Evolutionary conservation across 2,888 invertebrate species (phyloP).

Genomic region (Macrosiphum euphorbiae): DNA sequence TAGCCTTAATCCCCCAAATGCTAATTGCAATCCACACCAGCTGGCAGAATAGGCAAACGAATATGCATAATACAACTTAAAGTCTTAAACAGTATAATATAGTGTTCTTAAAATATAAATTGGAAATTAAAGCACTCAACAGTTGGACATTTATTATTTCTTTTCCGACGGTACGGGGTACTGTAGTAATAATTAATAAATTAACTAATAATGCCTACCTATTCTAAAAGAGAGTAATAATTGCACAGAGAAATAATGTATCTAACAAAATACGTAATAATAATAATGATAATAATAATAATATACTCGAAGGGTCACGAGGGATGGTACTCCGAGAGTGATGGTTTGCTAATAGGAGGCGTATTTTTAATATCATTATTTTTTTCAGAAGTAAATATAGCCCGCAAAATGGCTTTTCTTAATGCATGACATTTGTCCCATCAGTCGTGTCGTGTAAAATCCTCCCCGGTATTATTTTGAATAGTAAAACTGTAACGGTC

Average conservation of each 20-base stretch:
- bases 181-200: neutral
- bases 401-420: neutral
- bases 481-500: neutral
- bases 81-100: neutral
- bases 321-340: neutral
- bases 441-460: neutral
- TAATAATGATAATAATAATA: constrained; percentile 14
- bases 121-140: neutral
- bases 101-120: neutral
- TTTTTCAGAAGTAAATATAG: constrained; percentile 3
- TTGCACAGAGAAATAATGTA: constrained; percentile 7
- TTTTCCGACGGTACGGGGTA: neutral
- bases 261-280: neutral
- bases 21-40: constrained; percentile 15
- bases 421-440: neutral
- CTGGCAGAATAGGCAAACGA: neutral
- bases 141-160: neutral
- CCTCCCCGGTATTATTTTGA: neutral
- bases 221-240: constrained; percentile 24
- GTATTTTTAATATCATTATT: neutral
- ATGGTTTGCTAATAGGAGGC: constrained; percentile 13
- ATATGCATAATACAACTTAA: constrained; percentile 13
- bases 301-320: neutral
- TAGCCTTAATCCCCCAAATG: constrained; percentile 8
- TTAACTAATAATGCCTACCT: neutral